Conservation (phyloP, 2,113 vertebrate species). For the Petromus typicus region DNA sequence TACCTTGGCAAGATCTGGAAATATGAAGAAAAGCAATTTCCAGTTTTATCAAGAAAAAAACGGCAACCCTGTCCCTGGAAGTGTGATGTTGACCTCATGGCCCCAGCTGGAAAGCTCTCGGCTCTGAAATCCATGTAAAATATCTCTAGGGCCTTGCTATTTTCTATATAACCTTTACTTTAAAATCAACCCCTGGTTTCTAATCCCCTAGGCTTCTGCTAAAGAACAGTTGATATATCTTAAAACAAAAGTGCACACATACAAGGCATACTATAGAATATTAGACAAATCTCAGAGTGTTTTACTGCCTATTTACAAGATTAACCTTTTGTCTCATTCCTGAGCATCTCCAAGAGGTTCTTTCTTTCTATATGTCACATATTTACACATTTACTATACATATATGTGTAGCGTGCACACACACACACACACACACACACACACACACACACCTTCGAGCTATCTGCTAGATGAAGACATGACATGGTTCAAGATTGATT, state of each 20-base stretch:
- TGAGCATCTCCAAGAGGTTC: not conserved
- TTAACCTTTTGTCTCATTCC: not conserved
- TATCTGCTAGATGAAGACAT: not conserved
- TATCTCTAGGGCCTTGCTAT: slow-evolving; percentile 45
- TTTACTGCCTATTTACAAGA: not conserved
- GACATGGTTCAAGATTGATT: not conserved
- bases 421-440: not conserved
- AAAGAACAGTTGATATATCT: slow-evolving; percentile 13
- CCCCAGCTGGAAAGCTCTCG: not conserved
- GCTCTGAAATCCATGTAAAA: slow-evolving; percentile 43
- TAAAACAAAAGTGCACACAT: not conserved
- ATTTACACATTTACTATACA: not conserved
- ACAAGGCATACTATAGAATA: too few species aligned
- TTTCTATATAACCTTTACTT: slow-evolving; percentile 70
- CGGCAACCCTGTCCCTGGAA: slow-evolving; percentile 14
- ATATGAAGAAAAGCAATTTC: not conserved
- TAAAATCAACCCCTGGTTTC: slow-evolving; percentile 36
- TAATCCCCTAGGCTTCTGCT: slow-evolving; percentile 5
- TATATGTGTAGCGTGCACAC: not conserved
- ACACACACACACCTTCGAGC: not conserved
- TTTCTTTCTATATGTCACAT: not conserved
- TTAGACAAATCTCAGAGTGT: not conserved
- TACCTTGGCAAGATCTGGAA: slow-evolving; percentile 28
- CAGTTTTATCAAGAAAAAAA: not conserved
- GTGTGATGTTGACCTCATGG: not conserved